phyloP scores from a whole-genome alignment of 2,797 vertebrate species.

The Bovichtus diacanthus region DNA sequence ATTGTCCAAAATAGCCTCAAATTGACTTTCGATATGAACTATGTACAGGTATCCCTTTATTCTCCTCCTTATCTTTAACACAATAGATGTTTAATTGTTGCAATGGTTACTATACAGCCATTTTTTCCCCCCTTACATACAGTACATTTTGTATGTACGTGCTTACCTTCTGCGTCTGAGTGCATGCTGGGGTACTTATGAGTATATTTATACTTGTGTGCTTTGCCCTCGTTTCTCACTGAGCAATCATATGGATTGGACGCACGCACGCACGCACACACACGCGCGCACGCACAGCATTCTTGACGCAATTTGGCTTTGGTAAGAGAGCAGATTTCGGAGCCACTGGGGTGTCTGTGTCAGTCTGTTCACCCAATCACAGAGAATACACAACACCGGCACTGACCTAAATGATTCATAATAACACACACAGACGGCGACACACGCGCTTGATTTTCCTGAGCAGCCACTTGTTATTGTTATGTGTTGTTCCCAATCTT shows the following conservation, averaged over 20 bases:
- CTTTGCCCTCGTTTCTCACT: slow-evolving; percentile 44
- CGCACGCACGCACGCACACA: neutral
- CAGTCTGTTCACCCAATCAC: slow-evolving; percentile 76
- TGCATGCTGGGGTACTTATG: slow-evolving; percentile 25
- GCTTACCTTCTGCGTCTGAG: slow-evolving; percentile 41
- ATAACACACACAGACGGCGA: slow-evolving; percentile 14
- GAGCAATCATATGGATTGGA: slow-evolving; percentile 38
- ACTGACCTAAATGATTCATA: slow-evolving; percentile 73
- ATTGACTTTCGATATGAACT: neutral
- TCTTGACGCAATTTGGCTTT: slow-evolving; percentile 80
- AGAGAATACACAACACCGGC: slow-evolving; percentile 68
- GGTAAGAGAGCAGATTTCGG: slow-evolving; percentile 75
- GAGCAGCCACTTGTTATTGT: slow-evolving; percentile 34
- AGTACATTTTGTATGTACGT: slow-evolving; percentile 31
- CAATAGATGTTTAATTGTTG: slow-evolving; percentile 9
- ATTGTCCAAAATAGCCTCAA: slow-evolving; percentile 17
- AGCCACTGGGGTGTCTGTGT: slow-evolving; percentile 73
- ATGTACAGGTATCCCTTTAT: no score
- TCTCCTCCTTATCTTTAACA: slow-evolving; percentile 15
- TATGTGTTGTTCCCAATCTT: slow-evolving; percentile 30
- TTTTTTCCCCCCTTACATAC: slow-evolving; percentile 23
- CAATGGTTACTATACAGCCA: slow-evolving; percentile 20
- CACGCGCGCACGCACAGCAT: neutral
- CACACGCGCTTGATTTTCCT: slow-evolving; percentile 6
- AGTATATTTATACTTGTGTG: slow-evolving; percentile 45